These are phyloP conservation scores for Pimpla rufipes DNA, from an alignment of 2,888 invertebrate species.

Conservation along the genomic window DNA sequence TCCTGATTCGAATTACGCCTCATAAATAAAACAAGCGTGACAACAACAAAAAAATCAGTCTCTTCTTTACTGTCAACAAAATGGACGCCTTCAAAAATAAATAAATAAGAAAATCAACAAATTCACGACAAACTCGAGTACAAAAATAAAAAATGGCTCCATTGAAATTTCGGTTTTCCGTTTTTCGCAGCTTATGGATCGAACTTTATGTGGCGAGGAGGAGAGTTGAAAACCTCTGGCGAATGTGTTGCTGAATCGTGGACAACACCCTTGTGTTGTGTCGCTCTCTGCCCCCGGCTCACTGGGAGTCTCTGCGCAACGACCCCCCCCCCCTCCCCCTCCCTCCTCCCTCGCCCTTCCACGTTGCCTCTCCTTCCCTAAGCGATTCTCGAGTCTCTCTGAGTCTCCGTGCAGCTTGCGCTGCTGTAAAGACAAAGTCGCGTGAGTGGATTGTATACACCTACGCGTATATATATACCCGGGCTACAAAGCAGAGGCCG, in stretches of 20 bases:
- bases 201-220: not conserved
- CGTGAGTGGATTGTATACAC: constrained; percentile 44
- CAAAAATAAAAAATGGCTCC: no score
- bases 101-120: not conserved
- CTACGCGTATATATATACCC: constrained; percentile 28
- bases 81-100: not conserved
- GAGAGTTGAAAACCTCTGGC: constrained; percentile 57
- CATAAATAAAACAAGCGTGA: not conserved
- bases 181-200: not conserved
- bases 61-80: not conserved
- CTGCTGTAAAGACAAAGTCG: constrained; percentile 47
- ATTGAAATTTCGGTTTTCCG: not conserved
- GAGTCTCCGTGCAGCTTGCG: constrained; percentile 9
- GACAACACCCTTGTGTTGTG: constrained; percentile 62
- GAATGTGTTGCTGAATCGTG: constrained; percentile 57
- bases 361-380: constrained; percentile 20
- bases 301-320: constrained; percentile 57
- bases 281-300: constrained; percentile 42
- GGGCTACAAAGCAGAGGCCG: constrained; percentile 17
- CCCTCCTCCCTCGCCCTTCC: not conserved
- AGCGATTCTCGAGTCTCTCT: constrained; percentile 53
- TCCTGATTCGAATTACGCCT: not conserved
- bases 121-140: not conserved
- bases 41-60: not conserved
- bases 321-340: constrained; percentile 36